phyloP scores from a whole-genome alignment of 2,113 vertebrate genomes.

The Takifugu flavidus region DNA sequence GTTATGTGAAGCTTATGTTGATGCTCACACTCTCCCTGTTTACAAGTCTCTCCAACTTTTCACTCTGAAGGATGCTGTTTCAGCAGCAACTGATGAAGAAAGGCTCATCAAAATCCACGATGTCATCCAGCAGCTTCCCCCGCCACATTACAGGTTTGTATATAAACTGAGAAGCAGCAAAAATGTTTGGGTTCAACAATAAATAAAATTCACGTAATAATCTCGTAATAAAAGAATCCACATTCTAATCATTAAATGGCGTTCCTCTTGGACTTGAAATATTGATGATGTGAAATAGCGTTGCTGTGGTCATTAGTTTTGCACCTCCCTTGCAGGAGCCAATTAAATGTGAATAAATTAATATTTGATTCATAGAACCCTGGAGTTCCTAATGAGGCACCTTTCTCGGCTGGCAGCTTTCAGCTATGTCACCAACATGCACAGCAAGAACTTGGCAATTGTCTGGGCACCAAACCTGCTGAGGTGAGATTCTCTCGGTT shows the following conservation, averaged over 20 bases:
- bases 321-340: constrained; percentile 1
- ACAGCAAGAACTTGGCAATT: constrained; percentile 96
- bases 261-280: not conserved
- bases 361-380: constrained; percentile 79
- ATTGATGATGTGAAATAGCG: constrained; percentile 12
- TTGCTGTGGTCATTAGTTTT: not conserved
- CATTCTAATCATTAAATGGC: too few relatives aligned
- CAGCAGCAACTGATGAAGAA: constrained; percentile 95
- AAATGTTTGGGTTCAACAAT: too few relatives aligned
- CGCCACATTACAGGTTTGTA: constrained; percentile 92
- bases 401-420: constrained; percentile 91
- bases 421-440: constrained; percentile 98
- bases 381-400: constrained; percentile 98
- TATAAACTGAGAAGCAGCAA: too few relatives aligned
- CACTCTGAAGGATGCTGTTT: constrained; percentile 87
- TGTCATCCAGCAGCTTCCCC: constrained; percentile 96
- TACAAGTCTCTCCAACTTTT: constrained; percentile 15
- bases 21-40: not conserved
- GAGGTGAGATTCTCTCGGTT: constrained; percentile 72
- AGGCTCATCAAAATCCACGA: constrained; percentile 96
- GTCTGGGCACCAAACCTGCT: constrained; percentile 98
- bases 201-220: too few relatives aligned
- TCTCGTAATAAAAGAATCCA: too few relatives aligned
- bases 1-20: constrained; percentile 15
- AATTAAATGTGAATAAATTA: constrained; percentile 19